Evolutionary conservation across 2,113 vertebrate genomes (phyloP).

Genomic region (Hypomesus transpacificus): DNA sequence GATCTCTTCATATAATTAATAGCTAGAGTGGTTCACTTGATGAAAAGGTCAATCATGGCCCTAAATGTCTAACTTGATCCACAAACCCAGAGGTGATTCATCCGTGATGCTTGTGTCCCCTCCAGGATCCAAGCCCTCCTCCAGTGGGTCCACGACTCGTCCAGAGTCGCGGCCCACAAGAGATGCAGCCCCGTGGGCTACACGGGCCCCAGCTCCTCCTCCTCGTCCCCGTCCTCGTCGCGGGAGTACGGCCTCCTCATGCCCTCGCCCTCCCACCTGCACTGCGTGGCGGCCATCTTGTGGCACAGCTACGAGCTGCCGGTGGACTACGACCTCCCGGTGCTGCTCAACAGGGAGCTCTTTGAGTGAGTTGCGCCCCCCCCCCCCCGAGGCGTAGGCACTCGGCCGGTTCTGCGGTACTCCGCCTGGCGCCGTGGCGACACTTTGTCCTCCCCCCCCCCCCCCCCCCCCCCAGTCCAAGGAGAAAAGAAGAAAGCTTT

Average conservation of each 20-base stretch:
- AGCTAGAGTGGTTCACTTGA: no score
- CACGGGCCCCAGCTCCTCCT: slow-evolving; percentile 57
- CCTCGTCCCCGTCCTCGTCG: slow-evolving; percentile 64
- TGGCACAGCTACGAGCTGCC: slow-evolving; percentile 98
- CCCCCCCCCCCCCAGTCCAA: no score
- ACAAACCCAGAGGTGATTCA: no score
- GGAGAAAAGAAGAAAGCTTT: background rate
- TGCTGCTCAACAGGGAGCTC: slow-evolving; percentile 86
- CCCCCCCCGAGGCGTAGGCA: background rate
- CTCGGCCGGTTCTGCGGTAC: background rate
- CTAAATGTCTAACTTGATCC: no score
- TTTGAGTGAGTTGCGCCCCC: slow-evolving; percentile 97
- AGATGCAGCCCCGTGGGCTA: slow-evolving; percentile 79
- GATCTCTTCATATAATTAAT: no score
- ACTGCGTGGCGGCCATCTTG: slow-evolving; percentile 93
- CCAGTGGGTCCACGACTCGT: slow-evolving; percentile 97
- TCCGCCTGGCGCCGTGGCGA: no score
- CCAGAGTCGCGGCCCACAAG: slow-evolving; percentile 87
- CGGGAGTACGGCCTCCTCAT: slow-evolving; percentile 94
- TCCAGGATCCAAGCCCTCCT: slow-evolving; percentile 92
- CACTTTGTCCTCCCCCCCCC: no score
- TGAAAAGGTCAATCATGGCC: no score
- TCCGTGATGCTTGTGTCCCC: background rate
- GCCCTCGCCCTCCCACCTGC: slow-evolving; percentile 96
- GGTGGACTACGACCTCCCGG: slow-evolving; percentile 94